Evolutionary conservation across 2,888 invertebrate genomes (phyloP).

Genomic region (Branchinecta sandiegonensis): DNA sequence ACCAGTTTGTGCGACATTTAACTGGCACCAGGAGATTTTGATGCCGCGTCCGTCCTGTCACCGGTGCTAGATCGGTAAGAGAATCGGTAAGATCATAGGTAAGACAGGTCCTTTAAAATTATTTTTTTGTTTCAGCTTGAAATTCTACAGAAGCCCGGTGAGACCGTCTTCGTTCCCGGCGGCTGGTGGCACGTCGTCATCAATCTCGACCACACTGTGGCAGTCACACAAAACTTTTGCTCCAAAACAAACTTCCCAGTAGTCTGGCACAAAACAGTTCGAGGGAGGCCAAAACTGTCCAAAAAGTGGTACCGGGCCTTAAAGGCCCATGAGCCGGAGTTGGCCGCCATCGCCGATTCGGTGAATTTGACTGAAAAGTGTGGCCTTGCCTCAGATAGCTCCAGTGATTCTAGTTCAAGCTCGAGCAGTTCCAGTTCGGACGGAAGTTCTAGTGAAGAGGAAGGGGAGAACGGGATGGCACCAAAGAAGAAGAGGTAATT

Average conservation of each 20-base stretch:
- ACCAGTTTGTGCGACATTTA: too few species aligned
- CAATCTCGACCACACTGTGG: constrained; percentile 88
- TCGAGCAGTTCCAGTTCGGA: constrained; percentile 51
- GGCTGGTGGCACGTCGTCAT: constrained; percentile 99
- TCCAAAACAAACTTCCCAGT: constrained; percentile 90
- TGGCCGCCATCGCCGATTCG: constrained; percentile 60
- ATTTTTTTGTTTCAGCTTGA: constrained; percentile 49
- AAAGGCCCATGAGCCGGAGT: constrained; percentile 54
- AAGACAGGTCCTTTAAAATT: too few species aligned
- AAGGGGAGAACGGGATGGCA: constrained; percentile 71
- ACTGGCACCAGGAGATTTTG: too few species aligned
- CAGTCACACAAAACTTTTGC: constrained; percentile 96
- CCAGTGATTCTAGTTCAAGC: constrained; percentile 59
- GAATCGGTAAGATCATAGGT: too few species aligned
- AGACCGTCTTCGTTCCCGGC: constrained; percentile 94
- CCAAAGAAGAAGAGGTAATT: constrained; percentile 45
- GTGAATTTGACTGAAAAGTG: constrained; percentile 73
- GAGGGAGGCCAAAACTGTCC: constrained; percentile 88
- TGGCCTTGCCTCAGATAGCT: constrained; percentile 86
- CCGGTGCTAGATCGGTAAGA: too few species aligned
- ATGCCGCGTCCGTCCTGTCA: too few species aligned
- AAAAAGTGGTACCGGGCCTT: constrained; percentile 63
- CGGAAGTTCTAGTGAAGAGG: constrained; percentile 41
- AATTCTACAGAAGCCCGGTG: constrained; percentile 86
- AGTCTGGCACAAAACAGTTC: constrained; percentile 94